Base-by-base conservation (phyloP, 2,888 invertebrate genomes). In the Meloe dianella region DNA sequence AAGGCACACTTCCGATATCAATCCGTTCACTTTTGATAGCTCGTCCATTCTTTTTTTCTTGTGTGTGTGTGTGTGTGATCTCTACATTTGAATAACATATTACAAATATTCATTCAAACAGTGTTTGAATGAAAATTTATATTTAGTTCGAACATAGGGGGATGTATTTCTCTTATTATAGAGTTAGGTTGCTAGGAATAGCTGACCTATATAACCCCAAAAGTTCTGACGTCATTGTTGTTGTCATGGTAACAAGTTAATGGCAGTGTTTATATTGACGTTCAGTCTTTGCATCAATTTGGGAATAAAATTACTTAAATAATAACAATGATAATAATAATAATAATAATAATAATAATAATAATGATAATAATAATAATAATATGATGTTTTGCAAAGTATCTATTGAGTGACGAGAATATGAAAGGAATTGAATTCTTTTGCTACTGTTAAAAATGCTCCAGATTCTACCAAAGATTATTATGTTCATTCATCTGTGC, bases 191-290 rank as follows among this genome's bases (percentile, higher is more conserved):
- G 74, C 77, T 75, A 69, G 74, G 76, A 78, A 79, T 78, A 80
- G 81, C 79, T 79, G 81, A 81, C 81, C 81, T 79, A 81, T 75
- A 79, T 80, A 80, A 76, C 74, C 74, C 72, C 72, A 75, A 75
- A 77, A 77, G 77, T 71, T 77, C 79, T 82, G 83, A 83, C 83
- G 82, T 83, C 82, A 83, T 76, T 70, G 71, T 72, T 77, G 81
- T 82, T 76, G 75, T 78, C 79, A 79, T 79, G 81, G 77, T 78
- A 75, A 82, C 82, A 78, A 77, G 77, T 79, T 80, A 80, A 78
- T 76, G 76, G 75, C 75, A 78, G 75, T 73, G 74, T 79, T 80
- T 77, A 76, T 77, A 78, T 78, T 78, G 75, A 77, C 77, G 47
- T 47, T 47, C 47, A 47, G 47, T 47, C 47, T 47, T 47, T 47